Evolutionary conservation across 2,888 invertebrate genomes (phyloP).

Genomic region (Dione vanillae): DNA sequence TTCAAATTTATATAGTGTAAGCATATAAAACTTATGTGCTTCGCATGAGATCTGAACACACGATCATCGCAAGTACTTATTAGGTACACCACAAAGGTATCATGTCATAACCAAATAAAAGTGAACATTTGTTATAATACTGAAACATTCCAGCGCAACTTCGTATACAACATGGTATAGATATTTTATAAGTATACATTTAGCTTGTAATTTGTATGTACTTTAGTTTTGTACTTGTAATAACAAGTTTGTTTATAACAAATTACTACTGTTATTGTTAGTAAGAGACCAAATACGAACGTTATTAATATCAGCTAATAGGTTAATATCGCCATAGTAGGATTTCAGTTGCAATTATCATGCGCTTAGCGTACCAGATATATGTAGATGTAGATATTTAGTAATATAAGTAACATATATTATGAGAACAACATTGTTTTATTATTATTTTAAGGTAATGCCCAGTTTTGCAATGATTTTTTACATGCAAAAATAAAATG

Average conservation of each 20-base stretch:
- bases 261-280: constrained; percentile 10
- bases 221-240: not conserved
- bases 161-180: not conserved
- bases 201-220: not conserved
- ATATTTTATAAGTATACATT: constrained; percentile 3
- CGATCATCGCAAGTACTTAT: not conserved
- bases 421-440: not conserved
- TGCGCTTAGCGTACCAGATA: not conserved
- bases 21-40: too few species aligned
- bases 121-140: not conserved
- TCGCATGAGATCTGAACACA: too few species aligned
- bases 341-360: constrained; percentile 12
- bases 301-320: constrained; percentile 14
- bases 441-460: too few species aligned
- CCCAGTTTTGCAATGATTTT: too few species aligned
- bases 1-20: too few species aligned
- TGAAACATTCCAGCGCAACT: not conserved
- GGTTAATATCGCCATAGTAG: constrained; percentile 4
- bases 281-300: constrained; percentile 6
- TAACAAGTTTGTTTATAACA: constrained; percentile 9
- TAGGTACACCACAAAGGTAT: not conserved
- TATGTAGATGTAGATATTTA: not conserved
- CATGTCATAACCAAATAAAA: not conserved
- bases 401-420: not conserved
- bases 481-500: too few species aligned